Percentiles rank a stretch among this genome's conserved stretches.
These are phyloP conservation scores for Platanista minor DNA, from an alignment of 2,113 vertebrate species.

Conservation along the genomic window DNA sequence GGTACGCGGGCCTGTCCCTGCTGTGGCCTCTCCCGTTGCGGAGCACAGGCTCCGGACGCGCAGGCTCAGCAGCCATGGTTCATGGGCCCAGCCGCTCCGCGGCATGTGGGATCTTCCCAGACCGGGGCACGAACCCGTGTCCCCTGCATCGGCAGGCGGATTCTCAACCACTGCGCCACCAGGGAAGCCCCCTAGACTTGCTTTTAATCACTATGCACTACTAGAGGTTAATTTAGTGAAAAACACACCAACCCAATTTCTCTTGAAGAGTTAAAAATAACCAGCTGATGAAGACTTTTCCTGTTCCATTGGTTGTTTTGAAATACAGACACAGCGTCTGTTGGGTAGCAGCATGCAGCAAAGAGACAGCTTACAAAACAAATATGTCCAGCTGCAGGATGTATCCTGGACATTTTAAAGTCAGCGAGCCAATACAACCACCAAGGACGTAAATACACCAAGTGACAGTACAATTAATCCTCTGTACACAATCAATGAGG, in stretches of 20 bases:
- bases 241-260: neutral
- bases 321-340: neutral
- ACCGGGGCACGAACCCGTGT: too few relatives aligned
- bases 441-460: conserved; percentile 74
- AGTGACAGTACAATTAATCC: conserved; percentile 81
- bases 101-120: too few relatives aligned
- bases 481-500: conserved; percentile 77
- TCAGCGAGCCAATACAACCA: conserved; percentile 63
- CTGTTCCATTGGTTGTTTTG: neutral
- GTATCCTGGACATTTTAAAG: conserved; percentile 49
- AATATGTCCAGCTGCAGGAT: neutral
- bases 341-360: neutral
- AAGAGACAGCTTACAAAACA: conserved; percentile 53
- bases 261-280: conserved; percentile 34
- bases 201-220: neutral
- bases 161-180: too few relatives aligned
- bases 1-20: too few relatives aligned
- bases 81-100: too few relatives aligned
- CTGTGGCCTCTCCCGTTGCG: too few relatives aligned
- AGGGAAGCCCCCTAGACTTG: too few relatives aligned
- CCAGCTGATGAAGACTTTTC: conserved; percentile 38
- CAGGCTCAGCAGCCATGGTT: too few relatives aligned
- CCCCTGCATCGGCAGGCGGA: too few relatives aligned
- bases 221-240: neutral
- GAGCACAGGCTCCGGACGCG: too few relatives aligned